Conservation (phyloP, 2,113 vertebrate genomes). For the Hystrix cristata region DNA sequence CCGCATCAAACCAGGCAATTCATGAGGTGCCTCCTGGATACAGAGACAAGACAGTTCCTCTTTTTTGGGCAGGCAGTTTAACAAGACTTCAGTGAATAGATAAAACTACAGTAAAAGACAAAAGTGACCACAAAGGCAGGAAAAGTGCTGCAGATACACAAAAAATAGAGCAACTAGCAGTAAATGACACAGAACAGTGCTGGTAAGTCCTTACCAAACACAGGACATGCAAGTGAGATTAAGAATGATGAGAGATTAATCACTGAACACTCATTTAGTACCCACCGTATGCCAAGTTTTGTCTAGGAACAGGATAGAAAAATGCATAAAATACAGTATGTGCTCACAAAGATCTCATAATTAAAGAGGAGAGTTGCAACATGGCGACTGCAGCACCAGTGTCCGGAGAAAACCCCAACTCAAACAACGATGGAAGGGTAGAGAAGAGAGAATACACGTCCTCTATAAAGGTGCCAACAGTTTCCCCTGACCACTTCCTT, state of each 20-base stretch:
- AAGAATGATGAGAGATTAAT: slow-evolving; percentile 1
- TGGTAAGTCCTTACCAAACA: slow-evolving; percentile 36
- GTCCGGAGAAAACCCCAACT: neutral
- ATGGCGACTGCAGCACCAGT: neutral
- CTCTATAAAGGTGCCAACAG: neutral
- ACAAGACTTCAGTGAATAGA: neutral
- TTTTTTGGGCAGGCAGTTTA: neutral
- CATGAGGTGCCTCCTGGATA: neutral
- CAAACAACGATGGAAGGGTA: neutral
- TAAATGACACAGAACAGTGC: neutral
- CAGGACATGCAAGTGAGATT: neutral
- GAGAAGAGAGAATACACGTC: neutral
- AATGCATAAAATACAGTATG: neutral
- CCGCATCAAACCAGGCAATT: neutral
- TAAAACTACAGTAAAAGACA: neutral
- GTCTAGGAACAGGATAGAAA: neutral
- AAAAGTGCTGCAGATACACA: slow-evolving; percentile 32
- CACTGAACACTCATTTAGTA: slow-evolving; percentile 41
- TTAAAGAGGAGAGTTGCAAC: neutral
- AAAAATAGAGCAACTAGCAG: neutral
- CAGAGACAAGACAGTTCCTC: neutral
- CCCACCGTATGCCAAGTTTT: neutral
- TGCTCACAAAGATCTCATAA: neutral
- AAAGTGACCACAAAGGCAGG: slow-evolving; percentile 1
- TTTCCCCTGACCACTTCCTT: neutral